Evolutionary conservation across 2,888 invertebrate genomes (phyloP).

Genomic region (Incurvaria masculella): DNA sequence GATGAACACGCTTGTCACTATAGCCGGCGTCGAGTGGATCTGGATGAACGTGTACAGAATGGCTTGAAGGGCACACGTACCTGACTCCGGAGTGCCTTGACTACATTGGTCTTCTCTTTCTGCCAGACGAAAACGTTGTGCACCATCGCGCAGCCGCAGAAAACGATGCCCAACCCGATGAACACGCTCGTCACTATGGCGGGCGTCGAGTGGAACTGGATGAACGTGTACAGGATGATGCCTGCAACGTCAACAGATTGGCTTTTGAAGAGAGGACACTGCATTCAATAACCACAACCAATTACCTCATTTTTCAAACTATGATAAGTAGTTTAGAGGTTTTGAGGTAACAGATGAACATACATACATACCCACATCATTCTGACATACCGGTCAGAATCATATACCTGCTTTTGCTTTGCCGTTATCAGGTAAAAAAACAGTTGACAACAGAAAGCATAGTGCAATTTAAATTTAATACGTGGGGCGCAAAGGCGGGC

Average conservation of each 20-base stretch:
- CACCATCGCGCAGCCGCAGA: conserved; percentile 91
- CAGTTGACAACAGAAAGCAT: no score
- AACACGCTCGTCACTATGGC: conserved; percentile 88
- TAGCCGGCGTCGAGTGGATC: conserved; percentile 88
- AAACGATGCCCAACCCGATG: conserved; percentile 85
- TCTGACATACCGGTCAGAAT: no score
- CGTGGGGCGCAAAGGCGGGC: no score
- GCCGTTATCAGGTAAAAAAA: no score
- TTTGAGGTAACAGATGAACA: no score
- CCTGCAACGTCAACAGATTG: conserved; percentile 54
- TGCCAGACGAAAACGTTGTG: conserved; percentile 96
- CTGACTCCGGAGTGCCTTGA: conserved; percentile 56
- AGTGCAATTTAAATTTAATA: no score
- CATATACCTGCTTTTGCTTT: no score
- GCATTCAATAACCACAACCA: no score
- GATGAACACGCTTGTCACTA: conserved; percentile 85
- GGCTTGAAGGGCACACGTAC: no score
- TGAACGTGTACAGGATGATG: conserved; percentile 88
- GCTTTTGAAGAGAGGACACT: not conserved
- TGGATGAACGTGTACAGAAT: conserved; percentile 91
- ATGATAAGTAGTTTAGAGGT: no score
- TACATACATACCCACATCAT: no score
- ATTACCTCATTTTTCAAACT: no score
- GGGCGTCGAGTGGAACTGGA: conserved; percentile 88
- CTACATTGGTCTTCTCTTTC: conserved; percentile 82